Conservation (phyloP, 2,113 vertebrate genomes). For the Pedionomus torquatus region DNA sequence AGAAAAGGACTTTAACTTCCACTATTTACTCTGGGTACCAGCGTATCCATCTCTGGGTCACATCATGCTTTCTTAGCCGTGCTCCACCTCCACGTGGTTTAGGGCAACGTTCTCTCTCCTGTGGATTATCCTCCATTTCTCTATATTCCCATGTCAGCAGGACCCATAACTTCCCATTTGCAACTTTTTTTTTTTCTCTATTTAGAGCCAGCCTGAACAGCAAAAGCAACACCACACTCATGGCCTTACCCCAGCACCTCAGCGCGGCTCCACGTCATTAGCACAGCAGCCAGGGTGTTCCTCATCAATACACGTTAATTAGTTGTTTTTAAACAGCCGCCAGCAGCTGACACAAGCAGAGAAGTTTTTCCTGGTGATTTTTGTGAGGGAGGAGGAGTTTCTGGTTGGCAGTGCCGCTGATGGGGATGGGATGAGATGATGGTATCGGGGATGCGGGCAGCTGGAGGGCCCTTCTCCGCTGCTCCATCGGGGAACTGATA, state of each 20-base stretch:
- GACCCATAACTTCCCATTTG: background rate
- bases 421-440: background rate
- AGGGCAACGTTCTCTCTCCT: background rate
- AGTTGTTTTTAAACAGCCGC: background rate
- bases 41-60: background rate
- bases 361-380: accelerated
- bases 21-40: background rate
- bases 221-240: background rate
- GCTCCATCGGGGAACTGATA: background rate
- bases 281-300: background rate
- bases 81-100: accelerated
- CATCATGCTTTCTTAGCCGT: background rate
- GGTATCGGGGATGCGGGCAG: background rate
- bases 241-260: background rate
- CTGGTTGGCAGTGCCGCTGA: background rate
- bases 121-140: background rate
- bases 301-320: background rate
- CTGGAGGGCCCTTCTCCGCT: background rate
- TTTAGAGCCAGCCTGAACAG: background rate
- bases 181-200: background rate
- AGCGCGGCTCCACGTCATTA: background rate
- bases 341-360: background rate
- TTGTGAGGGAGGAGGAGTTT: background rate
- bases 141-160: background rate
- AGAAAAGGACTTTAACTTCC: background rate